Evolutionary conservation across 2,888 invertebrate genomes (phyloP).

Genomic region (Lycocerus yunnanus): DNA sequence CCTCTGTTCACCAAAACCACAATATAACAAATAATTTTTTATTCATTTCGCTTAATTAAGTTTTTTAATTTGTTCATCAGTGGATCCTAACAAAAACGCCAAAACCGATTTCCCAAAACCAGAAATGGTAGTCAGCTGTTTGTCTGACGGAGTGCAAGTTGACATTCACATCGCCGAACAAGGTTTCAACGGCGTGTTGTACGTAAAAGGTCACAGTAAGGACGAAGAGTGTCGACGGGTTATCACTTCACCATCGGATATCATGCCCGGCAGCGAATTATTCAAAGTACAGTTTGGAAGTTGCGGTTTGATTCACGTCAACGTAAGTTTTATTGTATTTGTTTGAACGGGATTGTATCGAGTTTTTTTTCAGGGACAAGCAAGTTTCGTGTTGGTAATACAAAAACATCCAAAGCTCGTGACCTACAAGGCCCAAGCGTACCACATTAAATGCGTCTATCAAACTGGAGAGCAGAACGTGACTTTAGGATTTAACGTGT

Average conservation of each 20-base stretch:
- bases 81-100: not conserved
- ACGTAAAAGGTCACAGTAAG: constrained; percentile 94
- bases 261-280: constrained; percentile 68
- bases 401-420: constrained; percentile 96
- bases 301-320: constrained; percentile 89
- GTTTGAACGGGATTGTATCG: not conserved
- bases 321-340: constrained; percentile 67
- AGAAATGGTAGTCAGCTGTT: constrained; percentile 85
- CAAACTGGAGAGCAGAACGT: constrained; percentile 93
- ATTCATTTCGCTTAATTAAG: not conserved
- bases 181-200: constrained; percentile 87
- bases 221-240: constrained; percentile 87
- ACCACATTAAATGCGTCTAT: constrained; percentile 94
- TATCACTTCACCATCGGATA: constrained; percentile 74
- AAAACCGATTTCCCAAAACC: constrained; percentile 81
- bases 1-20: no score
- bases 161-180: constrained; percentile 74
- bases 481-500: constrained; percentile 91
- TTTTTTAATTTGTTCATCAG: not conserved
- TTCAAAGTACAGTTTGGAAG: constrained; percentile 81
- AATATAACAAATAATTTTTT: no score
- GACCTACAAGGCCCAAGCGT: constrained; percentile 93
- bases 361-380: constrained; percentile 72
- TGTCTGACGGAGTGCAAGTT: constrained; percentile 90
- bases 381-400: constrained; percentile 91